Evolutionary conservation across 2,888 invertebrate species (phyloP).

Genomic region (Plagiodera versicolora): DNA sequence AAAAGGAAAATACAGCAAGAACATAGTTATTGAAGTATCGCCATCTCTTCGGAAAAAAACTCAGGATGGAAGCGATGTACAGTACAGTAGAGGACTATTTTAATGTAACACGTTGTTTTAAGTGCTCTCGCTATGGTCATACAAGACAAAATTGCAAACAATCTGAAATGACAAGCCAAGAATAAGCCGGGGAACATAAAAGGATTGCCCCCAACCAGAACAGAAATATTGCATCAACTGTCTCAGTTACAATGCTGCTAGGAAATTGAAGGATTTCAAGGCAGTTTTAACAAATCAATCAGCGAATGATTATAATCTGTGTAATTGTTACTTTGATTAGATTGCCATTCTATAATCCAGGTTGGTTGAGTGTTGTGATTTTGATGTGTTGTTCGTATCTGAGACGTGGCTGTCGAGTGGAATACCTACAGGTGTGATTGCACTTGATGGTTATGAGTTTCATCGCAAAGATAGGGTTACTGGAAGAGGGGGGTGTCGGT

Average conservation of each 20-base stretch:
- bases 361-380: background rate
- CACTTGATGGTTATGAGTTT: background rate
- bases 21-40: background rate
- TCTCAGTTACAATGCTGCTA: background rate
- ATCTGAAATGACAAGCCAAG: background rate
- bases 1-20: constrained; percentile 1
- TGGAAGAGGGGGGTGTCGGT: background rate
- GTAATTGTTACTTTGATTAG: background rate
- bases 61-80: background rate
- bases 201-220: background rate
- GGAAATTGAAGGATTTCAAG: background rate
- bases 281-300: background rate
- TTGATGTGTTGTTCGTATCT: background rate
- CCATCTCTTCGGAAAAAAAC: background rate
- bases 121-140: constrained; percentile 1
- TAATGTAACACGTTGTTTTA: background rate
- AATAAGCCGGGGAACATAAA: background rate
- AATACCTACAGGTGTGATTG: background rate
- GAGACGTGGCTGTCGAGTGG: too few relatives aligned
- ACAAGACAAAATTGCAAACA: background rate
- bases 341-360: background rate
- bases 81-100: background rate
- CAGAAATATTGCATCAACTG: background rate
- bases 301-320: background rate
- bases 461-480: constrained; percentile 1